Conservation (phyloP, 1,140 invertebrate species). For the Lanistes nyassanus region DNA sequence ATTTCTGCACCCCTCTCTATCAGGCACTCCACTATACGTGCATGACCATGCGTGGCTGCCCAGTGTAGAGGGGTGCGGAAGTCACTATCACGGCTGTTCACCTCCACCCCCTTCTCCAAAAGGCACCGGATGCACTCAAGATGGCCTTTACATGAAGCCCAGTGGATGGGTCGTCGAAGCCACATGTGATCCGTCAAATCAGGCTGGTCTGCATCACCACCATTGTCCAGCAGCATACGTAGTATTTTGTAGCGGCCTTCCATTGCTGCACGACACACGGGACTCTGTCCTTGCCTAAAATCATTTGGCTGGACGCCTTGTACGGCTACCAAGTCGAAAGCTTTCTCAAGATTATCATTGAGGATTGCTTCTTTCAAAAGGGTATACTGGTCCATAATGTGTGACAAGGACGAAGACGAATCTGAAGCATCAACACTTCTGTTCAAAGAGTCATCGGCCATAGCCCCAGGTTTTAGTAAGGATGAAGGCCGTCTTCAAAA, state of each 20-base stretch:
- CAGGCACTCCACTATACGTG: conserved; percentile 43
- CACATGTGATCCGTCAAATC: conserved; percentile 43
- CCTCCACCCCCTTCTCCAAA: conserved; percentile 46
- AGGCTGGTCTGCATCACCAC: conserved; percentile 32
- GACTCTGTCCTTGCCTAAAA: neutral
- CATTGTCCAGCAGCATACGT: conserved; percentile 24
- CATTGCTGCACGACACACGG: conserved; percentile 8
- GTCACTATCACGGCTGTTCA: conserved; percentile 53
- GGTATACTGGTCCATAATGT: neutral
- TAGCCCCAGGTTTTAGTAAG: no score
- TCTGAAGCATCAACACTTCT: no score
- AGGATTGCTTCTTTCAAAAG: neutral
- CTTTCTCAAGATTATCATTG: conserved; percentile 7
- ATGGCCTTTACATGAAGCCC: conserved; percentile 54
- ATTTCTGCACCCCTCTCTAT: conserved; percentile 46
- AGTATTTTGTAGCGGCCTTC: conserved; percentile 20
- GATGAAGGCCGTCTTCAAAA: no score
- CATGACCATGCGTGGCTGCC: conserved; percentile 52
- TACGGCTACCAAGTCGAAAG: neutral
- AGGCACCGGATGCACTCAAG: conserved; percentile 42
- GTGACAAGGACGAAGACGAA: no score
- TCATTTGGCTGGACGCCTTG: neutral
- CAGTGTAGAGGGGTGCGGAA: conserved; percentile 59
- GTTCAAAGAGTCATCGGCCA: no score
- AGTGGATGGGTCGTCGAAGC: conserved; percentile 55